Conservation (phyloP, 1,140 invertebrate genomes). For the Ephestia elutella region DNA sequence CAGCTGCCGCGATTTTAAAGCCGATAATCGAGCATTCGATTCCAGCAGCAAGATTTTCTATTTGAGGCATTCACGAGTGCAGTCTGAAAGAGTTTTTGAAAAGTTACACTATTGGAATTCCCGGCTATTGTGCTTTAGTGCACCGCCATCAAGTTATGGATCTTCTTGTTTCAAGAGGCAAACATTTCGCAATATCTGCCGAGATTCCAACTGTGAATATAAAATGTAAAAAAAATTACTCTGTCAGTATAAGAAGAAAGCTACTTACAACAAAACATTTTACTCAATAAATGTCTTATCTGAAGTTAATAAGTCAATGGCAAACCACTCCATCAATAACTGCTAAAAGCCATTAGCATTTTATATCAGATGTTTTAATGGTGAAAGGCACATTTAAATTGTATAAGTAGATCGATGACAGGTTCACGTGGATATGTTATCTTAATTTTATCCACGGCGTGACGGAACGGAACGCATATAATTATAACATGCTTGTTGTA, state of each 20-base stretch:
- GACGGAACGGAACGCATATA: too few species aligned
- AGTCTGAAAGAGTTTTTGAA: constrained; percentile 19
- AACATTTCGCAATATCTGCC: constrained; percentile 25
- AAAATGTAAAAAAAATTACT: too few species aligned
- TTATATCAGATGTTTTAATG: not conserved
- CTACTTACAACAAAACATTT: too few species aligned
- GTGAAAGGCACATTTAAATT: not conserved
- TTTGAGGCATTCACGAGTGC: constrained; percentile 17
- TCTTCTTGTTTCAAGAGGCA: constrained; percentile 10
- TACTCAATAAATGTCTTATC: too few species aligned
- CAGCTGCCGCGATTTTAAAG: constrained; percentile 25
- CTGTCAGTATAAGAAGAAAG: not conserved
- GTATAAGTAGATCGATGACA: too few species aligned
- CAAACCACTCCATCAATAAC: too few species aligned
- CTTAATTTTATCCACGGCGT: too few species aligned
- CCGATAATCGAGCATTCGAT: constrained; percentile 31
- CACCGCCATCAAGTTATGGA: constrained; percentile 9
- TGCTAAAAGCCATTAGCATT: too few species aligned
- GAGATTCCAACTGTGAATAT: constrained; percentile 14
- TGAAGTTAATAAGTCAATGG: too few species aligned
- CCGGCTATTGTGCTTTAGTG: constrained; percentile 12
- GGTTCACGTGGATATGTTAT: too few species aligned
- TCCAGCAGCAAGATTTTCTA: constrained; percentile 19
- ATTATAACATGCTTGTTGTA: too few species aligned
- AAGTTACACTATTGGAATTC: constrained; percentile 10